phyloP scores from a whole-genome alignment of 92 coral and sea anemone species.

The Paragorgia papillata region DNA sequence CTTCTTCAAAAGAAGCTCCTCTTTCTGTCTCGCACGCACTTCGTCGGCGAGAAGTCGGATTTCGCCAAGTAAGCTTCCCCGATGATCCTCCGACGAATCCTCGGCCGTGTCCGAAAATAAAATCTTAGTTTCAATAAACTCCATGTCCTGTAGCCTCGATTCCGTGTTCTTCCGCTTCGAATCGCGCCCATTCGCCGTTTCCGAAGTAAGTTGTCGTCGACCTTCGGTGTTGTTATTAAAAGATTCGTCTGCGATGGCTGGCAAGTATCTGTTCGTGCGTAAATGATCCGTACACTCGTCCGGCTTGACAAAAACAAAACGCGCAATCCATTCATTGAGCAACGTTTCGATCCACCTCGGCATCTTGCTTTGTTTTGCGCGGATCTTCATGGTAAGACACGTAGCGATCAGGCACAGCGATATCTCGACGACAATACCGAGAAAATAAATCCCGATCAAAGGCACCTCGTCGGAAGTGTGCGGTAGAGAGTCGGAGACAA shows the following conservation, averaged over 20 bases:
- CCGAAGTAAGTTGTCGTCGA: neutral
- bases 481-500: conserved; percentile 47
- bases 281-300: neutral
- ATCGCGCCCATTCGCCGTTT: neutral
- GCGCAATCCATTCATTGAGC: neutral
- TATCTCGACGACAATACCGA: conserved; percentile 27
- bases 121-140: neutral
- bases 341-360: conserved; percentile 10
- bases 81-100: too few species aligned
- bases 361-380: neutral
- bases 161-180: neutral
- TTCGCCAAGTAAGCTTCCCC: neutral
- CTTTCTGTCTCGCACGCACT: neutral
- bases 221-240: neutral
- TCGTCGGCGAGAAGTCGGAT: conserved; percentile 28
- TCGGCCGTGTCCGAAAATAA: too few species aligned
- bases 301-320: conserved; percentile 2
- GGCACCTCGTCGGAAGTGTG: conserved; percentile 47
- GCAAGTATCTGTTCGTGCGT: neutral
- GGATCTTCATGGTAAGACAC: conserved; percentile 11
- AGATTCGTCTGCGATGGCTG: neutral
- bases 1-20: conserved; percentile 5
- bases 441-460: conserved; percentile 33
- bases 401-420: conserved; percentile 39
- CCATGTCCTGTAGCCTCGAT: too few species aligned